Conservation (phyloP, 2,888 invertebrate genomes). For the Polymixis lichenea region DNA sequence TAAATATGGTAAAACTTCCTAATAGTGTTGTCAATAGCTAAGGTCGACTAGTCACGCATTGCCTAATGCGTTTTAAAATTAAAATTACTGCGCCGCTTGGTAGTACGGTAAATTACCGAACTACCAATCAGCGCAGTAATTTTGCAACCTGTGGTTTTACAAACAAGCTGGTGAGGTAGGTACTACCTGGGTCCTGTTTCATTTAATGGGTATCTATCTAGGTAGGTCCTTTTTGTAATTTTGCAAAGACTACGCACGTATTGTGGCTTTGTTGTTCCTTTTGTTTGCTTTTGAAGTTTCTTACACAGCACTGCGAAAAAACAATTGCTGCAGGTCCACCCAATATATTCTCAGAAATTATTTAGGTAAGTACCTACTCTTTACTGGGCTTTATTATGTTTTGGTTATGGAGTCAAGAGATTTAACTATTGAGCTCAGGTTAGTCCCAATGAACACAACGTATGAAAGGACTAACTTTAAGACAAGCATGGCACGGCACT, state of each 20-base stretch:
- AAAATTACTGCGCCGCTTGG: too few relatives aligned
- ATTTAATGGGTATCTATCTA: not conserved
- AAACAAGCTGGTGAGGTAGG: not conserved
- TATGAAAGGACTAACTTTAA: not conserved
- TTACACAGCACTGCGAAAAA: not conserved
- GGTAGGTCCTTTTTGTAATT: conserved; percentile 5
- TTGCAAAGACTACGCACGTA: not conserved
- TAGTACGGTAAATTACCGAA: too few relatives aligned
- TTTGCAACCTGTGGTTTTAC: conserved; percentile 15
- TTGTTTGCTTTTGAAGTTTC: not conserved
- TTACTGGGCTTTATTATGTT: not conserved
- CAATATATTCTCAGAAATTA: not conserved
- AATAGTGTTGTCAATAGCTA: conserved; percentile 18
- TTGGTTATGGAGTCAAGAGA: not conserved
- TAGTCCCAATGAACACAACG: not conserved
- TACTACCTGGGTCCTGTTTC: not conserved
- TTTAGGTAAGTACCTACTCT: not conserved
- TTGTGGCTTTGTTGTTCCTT: not conserved
- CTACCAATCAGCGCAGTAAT: conserved; percentile 15
- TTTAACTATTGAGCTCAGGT: not conserved
- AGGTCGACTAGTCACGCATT: conserved; percentile 51
- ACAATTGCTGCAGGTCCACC: not conserved
- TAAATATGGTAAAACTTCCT: conserved; percentile 25
- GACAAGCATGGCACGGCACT: too few relatives aligned
- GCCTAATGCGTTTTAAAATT: too few relatives aligned